Conservation (phyloP, 2,113 vertebrate species). For the Hyperopisus bebe region DNA sequence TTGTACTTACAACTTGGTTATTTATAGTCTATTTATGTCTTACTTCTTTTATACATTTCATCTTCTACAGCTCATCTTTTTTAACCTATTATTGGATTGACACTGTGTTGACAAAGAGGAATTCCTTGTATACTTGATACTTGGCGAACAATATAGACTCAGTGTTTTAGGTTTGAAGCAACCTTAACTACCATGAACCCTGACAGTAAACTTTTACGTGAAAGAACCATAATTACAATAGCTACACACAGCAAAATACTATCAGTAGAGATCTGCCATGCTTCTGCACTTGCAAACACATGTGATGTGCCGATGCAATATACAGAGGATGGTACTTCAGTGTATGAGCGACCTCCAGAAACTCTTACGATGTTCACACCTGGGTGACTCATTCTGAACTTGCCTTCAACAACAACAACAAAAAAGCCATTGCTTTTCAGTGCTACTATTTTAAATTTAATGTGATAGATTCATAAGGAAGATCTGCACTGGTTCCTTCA, state of each 20-base stretch:
- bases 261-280: background rate
- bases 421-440: constrained; percentile 3
- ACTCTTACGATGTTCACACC: background rate
- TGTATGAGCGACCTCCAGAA: background rate
- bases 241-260: background rate
- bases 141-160: background rate
- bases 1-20: background rate
- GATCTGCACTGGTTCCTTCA: background rate
- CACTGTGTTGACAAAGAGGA: background rate
- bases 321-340: background rate
- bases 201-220: background rate
- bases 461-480: background rate
- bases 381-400: background rate
- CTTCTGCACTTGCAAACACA: background rate
- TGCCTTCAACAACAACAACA: background rate
- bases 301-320: background rate
- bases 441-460: background rate
- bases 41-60: background rate
- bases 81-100: background rate
- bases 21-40: background rate
- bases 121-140: background rate
- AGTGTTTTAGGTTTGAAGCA: background rate
- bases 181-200: background rate
- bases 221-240: background rate
- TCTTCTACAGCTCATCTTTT: background rate